phyloP scores from a whole-genome alignment of 2,888 invertebrate genomes.

The Dione vanillae region DNA sequence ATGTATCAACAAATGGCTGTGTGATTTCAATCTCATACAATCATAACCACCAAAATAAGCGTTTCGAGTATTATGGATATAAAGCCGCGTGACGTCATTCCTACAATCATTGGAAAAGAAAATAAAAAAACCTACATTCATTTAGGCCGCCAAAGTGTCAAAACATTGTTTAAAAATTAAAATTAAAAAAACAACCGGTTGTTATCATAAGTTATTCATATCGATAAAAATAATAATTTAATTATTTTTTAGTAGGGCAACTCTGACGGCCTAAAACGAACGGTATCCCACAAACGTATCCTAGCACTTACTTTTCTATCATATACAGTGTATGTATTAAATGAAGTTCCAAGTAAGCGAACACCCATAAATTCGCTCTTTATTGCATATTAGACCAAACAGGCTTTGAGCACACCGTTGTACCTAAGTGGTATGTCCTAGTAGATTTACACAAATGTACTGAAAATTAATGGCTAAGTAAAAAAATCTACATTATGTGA shows the following conservation, averaged over 20 bases:
- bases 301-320: background rate
- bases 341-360: no score
- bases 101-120: background rate
- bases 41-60: constrained; percentile 20
- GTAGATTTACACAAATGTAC: background rate
- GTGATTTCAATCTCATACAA: background rate
- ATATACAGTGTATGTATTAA: background rate
- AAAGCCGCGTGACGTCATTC: constrained; percentile 1
- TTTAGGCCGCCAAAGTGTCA: background rate
- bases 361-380: no score
- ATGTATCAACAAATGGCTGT: background rate
- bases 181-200: background rate
- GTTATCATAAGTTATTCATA: no score
- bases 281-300: background rate
- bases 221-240: background rate
- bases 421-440: background rate
- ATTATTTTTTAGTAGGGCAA: background rate
- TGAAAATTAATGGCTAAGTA: background rate
- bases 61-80: constrained; percentile 19
- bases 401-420: constrained; percentile 9
- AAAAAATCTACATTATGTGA: background rate
- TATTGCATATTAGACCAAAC: constrained; percentile 11
- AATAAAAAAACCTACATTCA: background rate
- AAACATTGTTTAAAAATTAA: background rate
- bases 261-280: background rate